A percentile compares a stretch with the other conserved stretches of the same genome.
Conservation (phyloP, 2,888 invertebrate species). For the Eupithecia centaureata region DNA sequence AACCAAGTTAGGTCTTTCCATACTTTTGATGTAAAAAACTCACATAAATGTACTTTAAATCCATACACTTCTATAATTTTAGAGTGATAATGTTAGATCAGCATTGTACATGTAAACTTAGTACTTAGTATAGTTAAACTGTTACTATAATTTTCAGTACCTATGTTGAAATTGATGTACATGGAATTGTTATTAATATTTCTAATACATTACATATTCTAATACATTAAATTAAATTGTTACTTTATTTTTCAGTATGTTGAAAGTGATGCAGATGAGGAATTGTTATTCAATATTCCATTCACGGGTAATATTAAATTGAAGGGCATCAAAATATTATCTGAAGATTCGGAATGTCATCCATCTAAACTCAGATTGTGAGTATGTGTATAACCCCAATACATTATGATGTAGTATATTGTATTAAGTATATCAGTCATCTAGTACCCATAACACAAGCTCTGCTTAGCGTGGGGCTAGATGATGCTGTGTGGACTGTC, state of each 20-base stretch:
- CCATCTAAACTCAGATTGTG: slow-evolving; percentile 95
- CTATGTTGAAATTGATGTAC: slow-evolving; percentile 98
- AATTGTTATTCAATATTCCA: slow-evolving; percentile 97
- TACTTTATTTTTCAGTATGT: slow-evolving; percentile 88
- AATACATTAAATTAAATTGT: not conserved
- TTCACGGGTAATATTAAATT: slow-evolving; percentile 98
- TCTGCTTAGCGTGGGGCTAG: too few species aligned
- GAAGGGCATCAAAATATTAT: slow-evolving; percentile 95
- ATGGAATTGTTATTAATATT: slow-evolving; percentile 98
- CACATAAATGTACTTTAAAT: not conserved
- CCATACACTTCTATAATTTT: not conserved
- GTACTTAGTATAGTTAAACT: too few species aligned
- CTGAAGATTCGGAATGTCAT: slow-evolving; percentile 94
- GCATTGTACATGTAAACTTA: not conserved
- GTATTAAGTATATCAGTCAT: too few species aligned
- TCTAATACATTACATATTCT: too few species aligned
- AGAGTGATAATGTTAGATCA: not conserved
- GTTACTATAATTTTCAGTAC: slow-evolving; percentile 79
- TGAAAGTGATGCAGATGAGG: slow-evolving; percentile 98
- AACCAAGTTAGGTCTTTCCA: too few species aligned
- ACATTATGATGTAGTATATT: too few species aligned
- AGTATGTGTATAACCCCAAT: slow-evolving; percentile 63
- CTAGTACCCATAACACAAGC: too few species aligned
- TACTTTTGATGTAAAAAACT: not conserved
- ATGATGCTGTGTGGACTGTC: too few species aligned